Base-by-base conservation (phyloP, 2,888 invertebrate species). In the Aphrophora alni region DNA sequence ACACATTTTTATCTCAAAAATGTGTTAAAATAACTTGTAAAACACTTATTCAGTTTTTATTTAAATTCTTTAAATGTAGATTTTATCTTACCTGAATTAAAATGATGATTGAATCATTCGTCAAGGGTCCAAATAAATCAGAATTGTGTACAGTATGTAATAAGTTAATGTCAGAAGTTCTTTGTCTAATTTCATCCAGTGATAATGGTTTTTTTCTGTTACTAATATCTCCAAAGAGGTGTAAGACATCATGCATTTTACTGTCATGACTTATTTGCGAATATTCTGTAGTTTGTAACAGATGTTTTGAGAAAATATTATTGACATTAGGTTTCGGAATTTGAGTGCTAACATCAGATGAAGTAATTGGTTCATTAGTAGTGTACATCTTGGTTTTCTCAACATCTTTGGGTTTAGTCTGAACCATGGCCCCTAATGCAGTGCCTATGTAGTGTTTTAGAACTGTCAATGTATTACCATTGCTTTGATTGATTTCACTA, bases 41-140 rank as follows among this genome's bases (percentile, higher is more conserved):
- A n/a, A n/a, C n/a, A n/a, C n/a, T n/a, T n/a, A n/a, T n/a, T n/a
- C n/a, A n/a, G n/a, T n/a, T n/a, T n/a, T n/a, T n/a, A n/a, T n/a
- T n/a, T n/a, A n/a, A n/a, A n/a, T n/a, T n/a, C n/a, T n/a, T n/a
- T n/a, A n/a, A n/a, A n/a, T n/a, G n/a, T n/a, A 33, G 8, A 3
- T 33, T 33, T 8, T 14, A 77, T 24, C 82, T 87, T 86, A 96
- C 96, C 92, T 97, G 95, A 88, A 95, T 92, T 38, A 97, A 95
- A 85, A 98, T 94, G 86, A 98, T 93, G 87, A 95, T 92, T 77
- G 96, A 95, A 88, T 96, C 95, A 85, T 93, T 93, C 86, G 93
- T 93, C 82, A 97, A 90, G 14, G 97, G 94, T 0, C 97, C 98
- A 88, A 59, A 59, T 7, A 7, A 21, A 59, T n/a, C 59, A 59